Base-by-base conservation (phyloP, 1,140 invertebrate species). In the Drosophila fuyamai region DNA sequence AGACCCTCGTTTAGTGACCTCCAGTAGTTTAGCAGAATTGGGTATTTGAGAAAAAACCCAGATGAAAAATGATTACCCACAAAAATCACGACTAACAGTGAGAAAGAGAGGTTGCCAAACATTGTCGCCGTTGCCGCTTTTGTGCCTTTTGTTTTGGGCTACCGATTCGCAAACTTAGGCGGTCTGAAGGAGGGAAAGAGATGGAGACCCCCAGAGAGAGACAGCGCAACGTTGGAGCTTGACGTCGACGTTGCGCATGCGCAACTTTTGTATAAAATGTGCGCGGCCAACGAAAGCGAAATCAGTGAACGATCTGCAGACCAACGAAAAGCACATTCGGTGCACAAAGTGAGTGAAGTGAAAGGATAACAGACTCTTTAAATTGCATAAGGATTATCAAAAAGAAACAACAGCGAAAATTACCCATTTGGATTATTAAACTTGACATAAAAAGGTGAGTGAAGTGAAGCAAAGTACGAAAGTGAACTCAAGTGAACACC, bases 191-290 rank as follows among this genome's bases (percentile, higher is more conserved):
- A 35, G 35, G 35, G 44, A 76, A 18, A 36, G 35, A 35, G 50
- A 57, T 23, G 9, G 51, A 68, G 13, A 5, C 3, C 2, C 7
- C n/a, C 3, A 18, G 61, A 67, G 13, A 67, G 60, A 66, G 50
- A 57, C 36, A n/a, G 41, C n/a, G 29, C 57, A 36, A 47, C 51
- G 41, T 66, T 68, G 50, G 51, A 65, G 50, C 74, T 75, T 48
- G 65, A 32, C 46, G 67, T 32, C 51, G 77, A 35, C 70, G 70
- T 38, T 50, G 80, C 85, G 84, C 84, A 67, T 80, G 85, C 76
- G 68, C 56, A 75, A 53, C 62, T 88, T 89, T 77, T 72, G 85
- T 91, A 91, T 91, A 91, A 91, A 91, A 82, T 60, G 67, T 60
- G 62, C 65, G 43, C 81, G 63, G 32, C 68, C n/a, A 72, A 62